Evolutionary conservation across 2,113 vertebrate species (phyloP).

Genomic region (Gallinago undulata): DNA sequence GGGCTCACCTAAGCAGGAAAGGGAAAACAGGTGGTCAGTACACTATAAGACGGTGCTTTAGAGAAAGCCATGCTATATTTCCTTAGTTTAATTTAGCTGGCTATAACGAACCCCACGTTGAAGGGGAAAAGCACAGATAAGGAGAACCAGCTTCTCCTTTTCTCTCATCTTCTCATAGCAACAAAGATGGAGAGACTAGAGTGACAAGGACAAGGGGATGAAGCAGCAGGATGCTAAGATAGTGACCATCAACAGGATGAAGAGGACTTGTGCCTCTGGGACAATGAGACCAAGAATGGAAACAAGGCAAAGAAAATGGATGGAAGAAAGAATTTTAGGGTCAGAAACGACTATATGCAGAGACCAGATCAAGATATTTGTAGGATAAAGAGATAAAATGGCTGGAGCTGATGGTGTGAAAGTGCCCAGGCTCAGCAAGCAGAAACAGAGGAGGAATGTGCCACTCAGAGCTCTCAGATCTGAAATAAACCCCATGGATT

Average conservation of each 20-base stretch:
- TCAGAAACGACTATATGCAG: not conserved
- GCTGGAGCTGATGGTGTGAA: not conserved
- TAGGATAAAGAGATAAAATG: not conserved
- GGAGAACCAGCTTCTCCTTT: not conserved
- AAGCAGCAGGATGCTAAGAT: not conserved
- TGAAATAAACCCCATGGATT: not conserved
- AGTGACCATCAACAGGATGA: not conserved
- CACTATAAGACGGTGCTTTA: not conserved
- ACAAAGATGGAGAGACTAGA: not conserved
- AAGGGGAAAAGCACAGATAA: not conserved
- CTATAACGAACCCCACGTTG: not conserved
- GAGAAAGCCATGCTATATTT: not conserved
- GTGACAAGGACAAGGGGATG: not conserved
- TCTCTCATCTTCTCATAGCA: not conserved
- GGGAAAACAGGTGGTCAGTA: not conserved
- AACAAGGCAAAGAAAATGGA: not conserved
- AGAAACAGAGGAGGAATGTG: not conserved
- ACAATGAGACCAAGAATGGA: not conserved
- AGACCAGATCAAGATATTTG: not conserved
- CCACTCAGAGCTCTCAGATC: not conserved
- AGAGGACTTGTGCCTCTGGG: not conserved
- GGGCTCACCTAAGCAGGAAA: not conserved
- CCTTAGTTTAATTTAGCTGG: not conserved
- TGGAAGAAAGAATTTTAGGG: not conserved
- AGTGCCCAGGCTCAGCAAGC: not conserved